Base-by-base conservation (phyloP, 2,797 vertebrate species). In the Periparus ater region DNA sequence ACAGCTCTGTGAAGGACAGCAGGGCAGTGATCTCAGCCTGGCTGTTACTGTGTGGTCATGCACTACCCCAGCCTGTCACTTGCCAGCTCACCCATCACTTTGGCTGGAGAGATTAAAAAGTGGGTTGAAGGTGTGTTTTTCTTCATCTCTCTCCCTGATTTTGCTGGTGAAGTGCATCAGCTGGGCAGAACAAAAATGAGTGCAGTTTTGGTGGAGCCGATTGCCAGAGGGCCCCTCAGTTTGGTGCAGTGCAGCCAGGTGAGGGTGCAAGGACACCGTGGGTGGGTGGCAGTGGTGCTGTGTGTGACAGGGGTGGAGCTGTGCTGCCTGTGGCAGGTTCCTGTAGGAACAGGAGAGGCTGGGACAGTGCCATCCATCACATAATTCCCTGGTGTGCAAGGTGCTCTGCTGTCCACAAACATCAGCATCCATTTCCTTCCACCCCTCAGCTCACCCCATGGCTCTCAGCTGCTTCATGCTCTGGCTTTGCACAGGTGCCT, bases 201-300 rank as follows among this genome's bases (percentile, higher is more conserved):
- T 32, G 23, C 22, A 34, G 19, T 78, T 72, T 82, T 82, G 40
- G n/a, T 53, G 85, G 45, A 85, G 57, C 36, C 0, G 0, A 70
- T 88, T 93, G 55, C 47, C 38, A 51, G 89, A 70, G 72, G 51
- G 44, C 19, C 9, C 4, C 26, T 8, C 10, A 6, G 1, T 50
- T 71, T 45, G 18, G 61, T 54, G 26, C 40, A 68, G 54, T 6
- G 6, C 2, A 2, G 51, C 16, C 3, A 2, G 45, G 71, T 38
- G 74, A 55, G 40, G 65, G 54, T 75, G 45, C n/a, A 66, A 22
- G 83, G 65, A 22, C 1, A 0, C 38, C 5, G 18, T 6, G 78
- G 29, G 21, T 30, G 9, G 0, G 2, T 71, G 63, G 53, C 2
- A 7, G 32, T 0, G 1, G 38, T 7, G 32, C 65, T 70, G 65